These are phyloP conservation scores for Phenganax marumi DNA, from an alignment of 92 coral and sea anemone genomes.

Conservation along the genomic window DNA sequence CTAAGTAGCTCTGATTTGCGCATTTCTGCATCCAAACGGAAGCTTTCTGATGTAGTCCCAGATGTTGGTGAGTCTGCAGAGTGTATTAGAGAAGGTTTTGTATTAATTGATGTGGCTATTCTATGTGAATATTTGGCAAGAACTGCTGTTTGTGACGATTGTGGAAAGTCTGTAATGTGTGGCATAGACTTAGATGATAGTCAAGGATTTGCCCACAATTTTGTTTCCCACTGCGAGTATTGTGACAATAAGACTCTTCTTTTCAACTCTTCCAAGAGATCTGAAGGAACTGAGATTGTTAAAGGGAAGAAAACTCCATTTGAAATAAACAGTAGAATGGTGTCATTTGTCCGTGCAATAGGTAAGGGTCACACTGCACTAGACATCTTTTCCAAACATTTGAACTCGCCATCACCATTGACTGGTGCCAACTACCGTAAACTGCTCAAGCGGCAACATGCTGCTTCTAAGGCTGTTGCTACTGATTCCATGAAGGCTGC, in stretches of 20 bases:
- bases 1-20: slow-evolving; percentile 9
- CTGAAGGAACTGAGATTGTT: slow-evolving; percentile 7
- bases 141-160: slow-evolving; percentile 16
- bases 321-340: slow-evolving; percentile 35
- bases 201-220: slow-evolving; percentile 20
- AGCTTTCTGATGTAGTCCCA: slow-evolving; percentile 25
- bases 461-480: background rate
- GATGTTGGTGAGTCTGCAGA: background rate
- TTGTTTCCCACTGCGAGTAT: background rate
- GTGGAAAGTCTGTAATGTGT: slow-evolving; percentile 2
- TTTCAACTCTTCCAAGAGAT: slow-evolving; percentile 19
- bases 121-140: slow-evolving; percentile 7
- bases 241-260: slow-evolving; percentile 5
- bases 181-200: slow-evolving; percentile 19
- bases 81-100: slow-evolving; percentile 6
- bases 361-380: slow-evolving; percentile 28
- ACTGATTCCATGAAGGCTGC: background rate
- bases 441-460: background rate
- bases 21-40: slow-evolving; percentile 24
- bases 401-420: slow-evolving; percentile 32
- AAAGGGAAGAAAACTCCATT: slow-evolving; percentile 24
- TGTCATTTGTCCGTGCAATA: slow-evolving; percentile 2
- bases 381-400: slow-evolving; percentile 19
- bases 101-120: slow-evolving; percentile 13
- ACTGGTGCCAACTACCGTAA: background rate